Percentiles rank a stretch among this genome's conserved stretches.
Conservation (phyloP, 2,113 vertebrate genomes). For the Lepus americanus region DNA sequence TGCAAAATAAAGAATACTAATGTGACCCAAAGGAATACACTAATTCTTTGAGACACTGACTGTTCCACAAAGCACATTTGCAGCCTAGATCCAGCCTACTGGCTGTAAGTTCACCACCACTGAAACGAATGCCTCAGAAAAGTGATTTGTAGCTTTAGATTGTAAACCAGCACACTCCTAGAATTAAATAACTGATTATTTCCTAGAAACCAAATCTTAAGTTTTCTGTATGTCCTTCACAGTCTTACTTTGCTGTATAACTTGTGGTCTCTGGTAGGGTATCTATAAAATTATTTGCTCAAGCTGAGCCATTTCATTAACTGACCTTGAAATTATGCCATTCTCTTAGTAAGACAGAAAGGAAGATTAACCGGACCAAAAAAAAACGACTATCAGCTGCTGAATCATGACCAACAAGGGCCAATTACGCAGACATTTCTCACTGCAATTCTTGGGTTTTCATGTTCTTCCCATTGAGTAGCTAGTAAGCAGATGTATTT, state of each 20-base stretch:
- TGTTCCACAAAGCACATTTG: background rate
- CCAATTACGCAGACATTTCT: constrained; percentile 11
- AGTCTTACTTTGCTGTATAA: background rate
- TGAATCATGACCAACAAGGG: constrained; percentile 14
- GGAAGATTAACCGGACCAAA: constrained; percentile 54
- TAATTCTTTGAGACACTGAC: background rate
- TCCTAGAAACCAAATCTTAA: background rate
- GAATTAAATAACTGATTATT: background rate
- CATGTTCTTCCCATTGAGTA: background rate
- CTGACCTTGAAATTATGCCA: constrained; percentile 23
- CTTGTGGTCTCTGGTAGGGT: background rate
- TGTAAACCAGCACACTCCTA: background rate
- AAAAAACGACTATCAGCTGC: constrained; percentile 14
- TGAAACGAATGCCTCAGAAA: background rate
- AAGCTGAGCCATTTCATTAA: constrained; percentile 46
- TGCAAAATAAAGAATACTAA: constrained; percentile 34
- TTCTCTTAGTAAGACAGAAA: constrained; percentile 43
- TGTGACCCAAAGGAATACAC: background rate
- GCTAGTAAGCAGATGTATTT: background rate
- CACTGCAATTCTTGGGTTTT: background rate
- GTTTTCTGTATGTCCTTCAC: background rate
- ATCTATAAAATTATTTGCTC: constrained; percentile 38
- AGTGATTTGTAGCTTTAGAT: background rate
- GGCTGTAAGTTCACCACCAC: background rate
- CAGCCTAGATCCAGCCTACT: background rate